Percentiles rank a stretch among this genome's conserved stretches.
Evolutionary conservation across 92 coral and sea anemone species (phyloP).

Genomic region (Siderastrea siderea): DNA sequence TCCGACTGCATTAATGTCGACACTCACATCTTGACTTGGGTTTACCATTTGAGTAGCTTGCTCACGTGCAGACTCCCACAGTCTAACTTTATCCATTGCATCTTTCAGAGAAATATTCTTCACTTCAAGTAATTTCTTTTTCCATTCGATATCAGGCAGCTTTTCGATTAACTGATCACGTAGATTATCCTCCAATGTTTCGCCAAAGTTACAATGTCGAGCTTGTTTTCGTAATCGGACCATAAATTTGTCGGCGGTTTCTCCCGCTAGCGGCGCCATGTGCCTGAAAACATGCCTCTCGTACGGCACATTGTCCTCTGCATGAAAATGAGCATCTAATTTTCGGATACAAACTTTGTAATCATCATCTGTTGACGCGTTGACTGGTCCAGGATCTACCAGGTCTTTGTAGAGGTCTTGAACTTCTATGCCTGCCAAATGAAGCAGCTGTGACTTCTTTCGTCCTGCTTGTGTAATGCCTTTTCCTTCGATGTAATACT

Average conservation of each 20-base stretch:
- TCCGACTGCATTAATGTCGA: slow-evolving; percentile 25
- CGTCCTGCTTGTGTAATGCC: slow-evolving; percentile 54
- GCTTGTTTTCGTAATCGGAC: slow-evolving; percentile 69
- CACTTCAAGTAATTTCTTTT: slow-evolving; percentile 62
- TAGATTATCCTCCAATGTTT: slow-evolving; percentile 62
- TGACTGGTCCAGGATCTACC: slow-evolving; percentile 59
- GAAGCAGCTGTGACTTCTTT: slow-evolving; percentile 65
- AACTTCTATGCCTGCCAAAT: slow-evolving; percentile 72
- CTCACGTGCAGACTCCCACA: slow-evolving; percentile 57
- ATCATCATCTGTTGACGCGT: slow-evolving; percentile 49
- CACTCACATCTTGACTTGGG: slow-evolving; percentile 1
- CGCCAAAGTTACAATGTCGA: slow-evolving; percentile 72
- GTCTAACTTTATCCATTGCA: slow-evolving; percentile 59
- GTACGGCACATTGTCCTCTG: slow-evolving; percentile 57
- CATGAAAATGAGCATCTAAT: slow-evolving; percentile 64
- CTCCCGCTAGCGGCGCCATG: slow-evolving; percentile 40
- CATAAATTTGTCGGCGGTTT: slow-evolving; percentile 76
- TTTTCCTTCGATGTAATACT: slow-evolving; percentile 70
- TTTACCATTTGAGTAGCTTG: slow-evolving; percentile 62
- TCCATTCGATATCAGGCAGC: slow-evolving; percentile 38
- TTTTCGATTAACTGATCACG: slow-evolving; percentile 75
- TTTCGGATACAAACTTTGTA: slow-evolving; percentile 57
- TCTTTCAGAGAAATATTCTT: slow-evolving; percentile 70
- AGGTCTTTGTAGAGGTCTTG: slow-evolving; percentile 71
- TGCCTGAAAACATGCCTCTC: slow-evolving; percentile 75